These are phyloP conservation scores for Epsilonema sp. DNA, from an alignment of 2,888 invertebrate species.

Conservation along the genomic window DNA sequence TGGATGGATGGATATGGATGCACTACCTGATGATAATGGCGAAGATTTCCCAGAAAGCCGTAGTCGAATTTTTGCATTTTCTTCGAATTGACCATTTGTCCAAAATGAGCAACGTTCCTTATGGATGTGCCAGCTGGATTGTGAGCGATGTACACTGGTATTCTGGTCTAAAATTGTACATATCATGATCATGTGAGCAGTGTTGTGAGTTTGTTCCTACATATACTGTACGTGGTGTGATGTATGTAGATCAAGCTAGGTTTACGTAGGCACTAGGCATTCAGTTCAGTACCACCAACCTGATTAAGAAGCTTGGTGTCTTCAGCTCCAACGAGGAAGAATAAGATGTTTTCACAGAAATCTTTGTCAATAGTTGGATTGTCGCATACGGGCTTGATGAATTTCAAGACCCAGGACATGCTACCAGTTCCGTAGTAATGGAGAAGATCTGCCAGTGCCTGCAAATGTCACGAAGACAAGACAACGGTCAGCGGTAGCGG, in stretches of 20 bases:
- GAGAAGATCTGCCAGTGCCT: background rate
- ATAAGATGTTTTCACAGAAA: conserved; percentile 50
- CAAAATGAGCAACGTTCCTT: conserved; percentile 27
- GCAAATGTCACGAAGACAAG: too few species aligned
- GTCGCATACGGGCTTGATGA: conserved; percentile 20
- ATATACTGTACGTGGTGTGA: too few species aligned
- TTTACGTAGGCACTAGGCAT: too few species aligned
- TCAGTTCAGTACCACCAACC: too few species aligned
- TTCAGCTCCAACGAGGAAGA: conserved; percentile 52
- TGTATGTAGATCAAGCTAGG: too few species aligned
- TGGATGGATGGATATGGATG: too few species aligned
- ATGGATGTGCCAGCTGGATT: conserved; percentile 29
- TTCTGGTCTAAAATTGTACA: conserved; percentile 20
- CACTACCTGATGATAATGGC: conserved; percentile 41
- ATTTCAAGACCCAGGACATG: conserved; percentile 3
- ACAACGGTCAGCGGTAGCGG: too few species aligned
- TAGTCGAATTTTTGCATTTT: too few species aligned
- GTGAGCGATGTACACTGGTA: conserved; percentile 29
- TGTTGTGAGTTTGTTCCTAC: too few species aligned
- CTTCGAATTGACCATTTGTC: too few species aligned
- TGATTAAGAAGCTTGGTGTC: conserved; percentile 43
- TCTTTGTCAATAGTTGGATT: conserved; percentile 39
- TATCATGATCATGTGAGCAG: too few species aligned
- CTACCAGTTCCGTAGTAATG: conserved; percentile 3
- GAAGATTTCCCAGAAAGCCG: conserved; percentile 41